Conservation (phyloP, 2,888 invertebrate species). For the Drosophila multiciliata region DNA sequence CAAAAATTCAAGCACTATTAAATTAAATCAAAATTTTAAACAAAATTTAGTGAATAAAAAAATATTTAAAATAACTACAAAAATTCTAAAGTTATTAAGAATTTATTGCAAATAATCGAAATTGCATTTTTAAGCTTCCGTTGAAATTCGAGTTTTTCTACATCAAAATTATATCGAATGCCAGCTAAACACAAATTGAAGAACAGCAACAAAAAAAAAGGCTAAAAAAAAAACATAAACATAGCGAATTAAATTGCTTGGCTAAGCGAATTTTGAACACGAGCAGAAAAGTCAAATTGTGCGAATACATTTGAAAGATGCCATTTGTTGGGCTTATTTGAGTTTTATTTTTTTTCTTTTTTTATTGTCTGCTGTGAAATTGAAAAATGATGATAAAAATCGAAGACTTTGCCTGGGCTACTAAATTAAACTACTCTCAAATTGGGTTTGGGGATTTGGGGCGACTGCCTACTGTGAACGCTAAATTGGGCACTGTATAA, state of each 20-base stretch:
- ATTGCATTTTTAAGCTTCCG: neutral
- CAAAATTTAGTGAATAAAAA: neutral
- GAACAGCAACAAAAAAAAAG: neutral
- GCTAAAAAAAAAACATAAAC: conserved; percentile 20
- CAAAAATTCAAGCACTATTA: neutral
- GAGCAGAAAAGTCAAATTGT: conserved; percentile 18
- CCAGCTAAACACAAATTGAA: conserved; percentile 55
- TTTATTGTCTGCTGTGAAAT: conserved; percentile 81
- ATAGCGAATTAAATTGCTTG: conserved; percentile 61
- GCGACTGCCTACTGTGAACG: conserved; percentile 76
- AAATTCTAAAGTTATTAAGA: neutral
- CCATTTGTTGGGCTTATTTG: conserved; percentile 35
- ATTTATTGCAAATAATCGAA: no score
- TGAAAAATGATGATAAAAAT: conserved; percentile 83
- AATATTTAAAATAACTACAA: neutral
- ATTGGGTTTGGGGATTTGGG: conserved; percentile 27
- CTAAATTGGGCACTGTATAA: conserved; percentile 56
- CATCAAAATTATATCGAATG: conserved; percentile 32
- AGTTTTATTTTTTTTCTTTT: conserved; percentile 12
- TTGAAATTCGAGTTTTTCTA: conserved; percentile 26
- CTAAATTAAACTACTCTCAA: conserved; percentile 4
- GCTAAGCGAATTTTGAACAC: conserved; percentile 39
- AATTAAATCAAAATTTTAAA: neutral
- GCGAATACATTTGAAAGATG: conserved; percentile 28
- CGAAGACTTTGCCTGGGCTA: conserved; percentile 32